Percentiles rank a stretch among this genome's conserved stretches.
These are phyloP conservation scores for Cyanoliseus patagonus DNA, from an alignment of 2,113 vertebrate species.

Conservation along the genomic window DNA sequence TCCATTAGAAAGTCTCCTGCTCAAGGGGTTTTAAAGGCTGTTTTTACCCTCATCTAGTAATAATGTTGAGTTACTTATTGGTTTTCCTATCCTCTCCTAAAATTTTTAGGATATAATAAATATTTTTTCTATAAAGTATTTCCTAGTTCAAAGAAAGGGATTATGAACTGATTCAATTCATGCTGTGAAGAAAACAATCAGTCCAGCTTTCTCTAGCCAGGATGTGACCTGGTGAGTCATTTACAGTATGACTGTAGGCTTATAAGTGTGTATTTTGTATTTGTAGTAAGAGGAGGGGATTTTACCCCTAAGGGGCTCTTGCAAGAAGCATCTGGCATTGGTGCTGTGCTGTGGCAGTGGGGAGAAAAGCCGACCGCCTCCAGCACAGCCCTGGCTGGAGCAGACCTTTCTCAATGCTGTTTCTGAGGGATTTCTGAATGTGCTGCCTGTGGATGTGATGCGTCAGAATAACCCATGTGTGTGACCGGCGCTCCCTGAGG, in stretches of 20 bases:
- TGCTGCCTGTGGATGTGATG: background rate
- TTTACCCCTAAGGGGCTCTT: background rate
- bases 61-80: background rate
- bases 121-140: background rate
- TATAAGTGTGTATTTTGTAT: background rate
- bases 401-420: background rate
- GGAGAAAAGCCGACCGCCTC: background rate
- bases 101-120: fast-evolving
- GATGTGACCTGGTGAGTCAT: background rate
- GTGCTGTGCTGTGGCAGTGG: background rate
- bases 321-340: fast-evolving
- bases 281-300: background rate
- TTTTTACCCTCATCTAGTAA: background rate
- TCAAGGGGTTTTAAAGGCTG: background rate
- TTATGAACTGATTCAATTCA: background rate
- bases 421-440: background rate
- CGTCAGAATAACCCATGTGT: background rate
- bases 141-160: background rate
- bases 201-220: background rate
- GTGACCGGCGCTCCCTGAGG: background rate
- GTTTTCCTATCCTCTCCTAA: background rate
- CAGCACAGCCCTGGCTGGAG: background rate
- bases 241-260: background rate
- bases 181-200: background rate
- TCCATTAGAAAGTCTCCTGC: background rate